These are phyloP conservation scores for Cynocephalus volans DNA, from an alignment of 2,113 vertebrate species.

Conservation along the genomic window DNA sequence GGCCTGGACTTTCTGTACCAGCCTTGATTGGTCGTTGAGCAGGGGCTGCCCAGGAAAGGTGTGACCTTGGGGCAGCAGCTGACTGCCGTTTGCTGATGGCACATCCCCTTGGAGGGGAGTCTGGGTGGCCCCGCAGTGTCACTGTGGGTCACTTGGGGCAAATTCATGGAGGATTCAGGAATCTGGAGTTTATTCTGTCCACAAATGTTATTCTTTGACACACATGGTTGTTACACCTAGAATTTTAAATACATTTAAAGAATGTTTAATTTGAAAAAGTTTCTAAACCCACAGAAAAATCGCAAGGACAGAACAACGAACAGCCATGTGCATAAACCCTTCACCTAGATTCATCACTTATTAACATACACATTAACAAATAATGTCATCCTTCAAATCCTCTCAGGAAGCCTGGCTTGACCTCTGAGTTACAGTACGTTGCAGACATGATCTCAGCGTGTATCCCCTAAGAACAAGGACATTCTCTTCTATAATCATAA, in stretches of 20 bases:
- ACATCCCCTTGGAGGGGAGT: background rate
- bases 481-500: background rate
- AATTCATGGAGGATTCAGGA: background rate
- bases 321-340: fast-evolving
- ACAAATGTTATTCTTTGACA: background rate
- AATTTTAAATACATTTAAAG: background rate
- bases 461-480: background rate
- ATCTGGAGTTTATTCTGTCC: background rate
- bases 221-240: fast-evolving
- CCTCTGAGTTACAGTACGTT: too few species aligned
- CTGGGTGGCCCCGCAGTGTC: background rate
- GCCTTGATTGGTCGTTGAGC: background rate
- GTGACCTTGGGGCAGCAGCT: background rate
- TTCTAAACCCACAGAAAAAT: background rate
- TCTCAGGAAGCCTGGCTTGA: too few species aligned
- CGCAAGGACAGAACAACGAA: background rate
- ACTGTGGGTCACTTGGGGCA: background rate
- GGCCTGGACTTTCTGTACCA: too few species aligned
- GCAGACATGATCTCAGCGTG: background rate
- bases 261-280: background rate
- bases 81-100: background rate
- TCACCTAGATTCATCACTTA: background rate
- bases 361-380: background rate
- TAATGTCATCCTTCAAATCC: fast-evolving
- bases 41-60: fast-evolving